phyloP scores from a whole-genome alignment of 2,797 vertebrate genomes.

The Astyanax mexicanus region DNA sequence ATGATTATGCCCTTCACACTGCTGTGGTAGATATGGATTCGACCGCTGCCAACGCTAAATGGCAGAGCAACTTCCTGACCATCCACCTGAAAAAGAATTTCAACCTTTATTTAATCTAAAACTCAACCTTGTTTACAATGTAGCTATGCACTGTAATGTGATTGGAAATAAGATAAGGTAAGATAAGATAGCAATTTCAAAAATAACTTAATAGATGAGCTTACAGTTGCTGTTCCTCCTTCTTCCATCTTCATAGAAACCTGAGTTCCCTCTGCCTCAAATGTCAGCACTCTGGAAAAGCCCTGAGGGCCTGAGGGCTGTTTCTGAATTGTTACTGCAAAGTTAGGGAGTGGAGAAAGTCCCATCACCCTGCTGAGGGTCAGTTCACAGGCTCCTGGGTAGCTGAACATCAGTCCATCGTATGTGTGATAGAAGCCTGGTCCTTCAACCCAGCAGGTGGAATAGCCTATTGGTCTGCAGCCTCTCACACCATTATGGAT shows the following conservation, averaged over 20 bases:
- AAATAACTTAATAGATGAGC: not conserved
- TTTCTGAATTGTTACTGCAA: slow-evolving; percentile 64
- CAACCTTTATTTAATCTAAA: too few species aligned
- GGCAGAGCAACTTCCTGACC: slow-evolving; percentile 68
- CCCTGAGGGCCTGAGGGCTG: slow-evolving; percentile 52
- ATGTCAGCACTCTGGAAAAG: slow-evolving; percentile 64
- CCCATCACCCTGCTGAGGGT: slow-evolving; percentile 65
- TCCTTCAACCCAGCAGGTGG: slow-evolving; percentile 65
- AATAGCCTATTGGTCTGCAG: slow-evolving; percentile 65
- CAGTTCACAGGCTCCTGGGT: slow-evolving; percentile 71
- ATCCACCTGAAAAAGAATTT: slow-evolving; percentile 65
- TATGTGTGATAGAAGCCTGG: slow-evolving; percentile 70
- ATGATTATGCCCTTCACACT: slow-evolving; percentile 64
- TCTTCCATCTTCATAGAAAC: slow-evolving; percentile 62
- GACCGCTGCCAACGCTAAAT: slow-evolving; percentile 31
- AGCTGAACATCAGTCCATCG: slow-evolving; percentile 69
- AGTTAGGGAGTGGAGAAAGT: slow-evolving; percentile 54
- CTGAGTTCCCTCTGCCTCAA: slow-evolving; percentile 61
- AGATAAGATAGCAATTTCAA: too few species aligned
- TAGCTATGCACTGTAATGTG: too few species aligned
- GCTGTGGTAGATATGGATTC: slow-evolving; percentile 65
- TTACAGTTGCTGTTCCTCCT: slow-evolving; percentile 63
- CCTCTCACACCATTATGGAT: slow-evolving; percentile 62
- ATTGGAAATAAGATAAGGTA: too few species aligned
- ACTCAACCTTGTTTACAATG: too few species aligned